Base-by-base conservation (phyloP, 2,113 vertebrate genomes). In the Romanogobio albipinnatus region DNA sequence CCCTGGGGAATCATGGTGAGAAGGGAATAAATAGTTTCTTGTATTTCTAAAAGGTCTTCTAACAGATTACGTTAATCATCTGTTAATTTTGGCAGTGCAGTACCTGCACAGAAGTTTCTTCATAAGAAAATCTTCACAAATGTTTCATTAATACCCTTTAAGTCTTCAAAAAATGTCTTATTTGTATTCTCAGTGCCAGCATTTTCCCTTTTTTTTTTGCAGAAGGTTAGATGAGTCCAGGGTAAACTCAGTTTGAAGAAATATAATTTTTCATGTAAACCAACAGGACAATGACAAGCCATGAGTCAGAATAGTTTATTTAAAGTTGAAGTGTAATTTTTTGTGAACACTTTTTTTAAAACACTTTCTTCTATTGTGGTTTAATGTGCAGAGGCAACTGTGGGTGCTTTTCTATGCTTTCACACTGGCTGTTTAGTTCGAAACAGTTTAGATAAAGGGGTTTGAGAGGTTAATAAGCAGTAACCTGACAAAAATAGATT, bases 51-150 rank as follows among this genome's bases (percentile, higher is more conserved):
- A 76, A 76, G 29, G 75, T 11, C 26, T 53, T 76, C 0, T 10
- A 36, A 76, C 15, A 33, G 29, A 76, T 76, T 36, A 58, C 17
- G 33, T 76, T 56, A 9, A 36, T 76, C 26, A 76, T 76, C 49
- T 56, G 75, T 76, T 76, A 2, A 56, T 26, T 74, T 76, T 76
- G 75, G 49, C 49, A 76, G 6, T 36, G 51, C 49, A 36, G 26
- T 56, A 76, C 9, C 75, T 47, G 70, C 24, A 56, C 29, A 76
- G 17, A 76, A 33, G 26, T 56, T 9, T 29, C 66, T 75, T 51
- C 24, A 75, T 76, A n/a, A 29, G 15, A 58, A 0, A 9, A 76
- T 13, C 49, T 76, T 51, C 45, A 76, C 45, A 36, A 76, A 76
- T 2, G 47, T 56, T 36, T 53, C 53, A 56, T 53, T 36, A 56